phyloP scores from a whole-genome alignment of 2,113 vertebrate species.

The Nestor notabilis region DNA sequence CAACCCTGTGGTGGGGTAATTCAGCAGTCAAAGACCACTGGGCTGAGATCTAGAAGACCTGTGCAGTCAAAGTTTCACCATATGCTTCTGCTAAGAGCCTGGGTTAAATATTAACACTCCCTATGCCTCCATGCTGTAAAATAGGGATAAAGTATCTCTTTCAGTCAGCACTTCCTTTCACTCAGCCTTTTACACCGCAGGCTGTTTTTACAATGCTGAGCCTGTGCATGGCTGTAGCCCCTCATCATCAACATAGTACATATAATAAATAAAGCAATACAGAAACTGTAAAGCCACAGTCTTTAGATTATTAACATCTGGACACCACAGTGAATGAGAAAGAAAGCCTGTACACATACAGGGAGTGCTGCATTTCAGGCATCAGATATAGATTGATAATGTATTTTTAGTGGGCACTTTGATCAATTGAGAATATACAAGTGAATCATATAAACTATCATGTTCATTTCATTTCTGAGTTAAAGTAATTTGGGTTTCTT shows the following conservation, averaged over 20 bases:
- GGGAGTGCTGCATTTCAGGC: not conserved
- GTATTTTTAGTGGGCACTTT: not conserved
- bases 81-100: not conserved
- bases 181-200: not conserved
- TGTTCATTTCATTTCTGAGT: conserved; percentile 38
- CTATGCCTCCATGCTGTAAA: not conserved
- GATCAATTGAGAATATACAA: conserved; percentile 22
- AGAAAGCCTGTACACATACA: not conserved
- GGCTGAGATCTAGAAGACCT: not conserved
- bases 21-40: not conserved
- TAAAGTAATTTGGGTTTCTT: conserved; percentile 8
- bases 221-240: rapidly evolving
- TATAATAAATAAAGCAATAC: conserved; percentile 24
- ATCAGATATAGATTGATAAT: not conserved
- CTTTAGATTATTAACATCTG: not conserved
- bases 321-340: not conserved
- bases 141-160: not conserved
- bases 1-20: not conserved
- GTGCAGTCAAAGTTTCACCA: not conserved
- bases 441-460: conserved; percentile 4
- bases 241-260: not conserved
- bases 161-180: not conserved
- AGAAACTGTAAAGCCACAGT: conserved; percentile 1
- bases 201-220: not conserved
- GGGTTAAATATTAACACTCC: not conserved